phyloP scores from a whole-genome alignment of 2,888 invertebrate genomes.

The Agrochola lychnidis region DNA sequence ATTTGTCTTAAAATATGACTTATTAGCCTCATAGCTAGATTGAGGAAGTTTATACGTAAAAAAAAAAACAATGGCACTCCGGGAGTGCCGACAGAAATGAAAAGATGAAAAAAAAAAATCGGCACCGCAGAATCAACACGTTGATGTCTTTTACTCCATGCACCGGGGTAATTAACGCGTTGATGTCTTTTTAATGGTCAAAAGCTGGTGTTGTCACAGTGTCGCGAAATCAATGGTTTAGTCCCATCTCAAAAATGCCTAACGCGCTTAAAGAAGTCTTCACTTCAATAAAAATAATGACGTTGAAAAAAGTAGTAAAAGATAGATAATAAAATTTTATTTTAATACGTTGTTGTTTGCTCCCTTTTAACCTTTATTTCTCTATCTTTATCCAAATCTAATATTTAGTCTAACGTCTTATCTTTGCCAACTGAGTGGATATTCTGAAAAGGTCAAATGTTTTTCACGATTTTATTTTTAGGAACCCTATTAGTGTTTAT shows the following conservation, averaged over 20 bases:
- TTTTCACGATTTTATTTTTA: constrained; percentile 4
- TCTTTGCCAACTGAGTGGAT: background rate
- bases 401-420: constrained; percentile 1
- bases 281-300: background rate
- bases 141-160: too few species aligned
- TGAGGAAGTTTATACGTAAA: background rate
- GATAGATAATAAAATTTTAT: background rate
- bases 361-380: background rate
- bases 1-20: background rate
- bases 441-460: constrained; percentile 20
- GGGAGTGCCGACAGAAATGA: too few species aligned
- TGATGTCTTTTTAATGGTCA: too few species aligned
- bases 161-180: too few species aligned
- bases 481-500: constrained; percentile 2
- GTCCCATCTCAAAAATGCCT: too few species aligned
- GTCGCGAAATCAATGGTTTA: too few species aligned
- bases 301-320: background rate
- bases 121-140: too few species aligned
- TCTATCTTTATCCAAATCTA: background rate
- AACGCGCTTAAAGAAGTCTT: too few species aligned
- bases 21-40: too few species aligned
- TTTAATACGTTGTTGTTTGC: background rate
- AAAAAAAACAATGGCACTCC: too few species aligned
- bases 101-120: too few species aligned
- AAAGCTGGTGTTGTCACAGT: too few species aligned